Base-by-base conservation (phyloP, 2,888 invertebrate species). In the Drosophila tripunctata region DNA sequence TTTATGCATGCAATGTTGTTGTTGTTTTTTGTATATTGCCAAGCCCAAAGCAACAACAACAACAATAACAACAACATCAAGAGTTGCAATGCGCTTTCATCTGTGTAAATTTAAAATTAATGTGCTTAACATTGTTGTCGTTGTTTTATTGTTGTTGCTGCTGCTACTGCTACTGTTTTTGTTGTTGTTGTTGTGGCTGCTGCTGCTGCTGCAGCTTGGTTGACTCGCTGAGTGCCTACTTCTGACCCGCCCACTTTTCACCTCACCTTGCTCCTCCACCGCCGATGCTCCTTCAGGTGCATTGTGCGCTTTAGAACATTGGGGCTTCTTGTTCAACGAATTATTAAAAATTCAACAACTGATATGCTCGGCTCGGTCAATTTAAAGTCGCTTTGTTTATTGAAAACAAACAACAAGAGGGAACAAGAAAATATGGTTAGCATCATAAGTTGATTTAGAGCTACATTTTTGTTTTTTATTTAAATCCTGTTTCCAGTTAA, bases 31-130 rank as follows among this genome's bases (percentile, higher is more conserved):
- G 30, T 44, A 40, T 66, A 27, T 41, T 21, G 24, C 43, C 35
- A 38, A 14, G 35, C 52, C 57, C 17, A 40, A 51, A 24, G 44
- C 35, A 45, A 19, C n/a, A 45, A 40, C 36, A 63, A 33, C 36
- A 64, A 45, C 47, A 48, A 38, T 47, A 50, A 40, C 35, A 35
- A 33, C 21, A 45, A 19, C 22, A 45, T 41, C 50, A 67, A 21
- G 24, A 55, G 63, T 47, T 56, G 71, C 64, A 76, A 35, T 74
- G 76, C 55, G 65, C 78, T 68, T 74, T 80, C 78, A 68, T 61
- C 78, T 78, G 82, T 74, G 70, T 51, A 67, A 81, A 81, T 80
- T 80, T 78, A 80, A 83, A 83, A 83, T 81, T 74, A 81, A 83
- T 80, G 83, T 62, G 63, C 67, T 54, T 51, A 56, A 61, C 22